Evolutionary conservation across 2,797 vertebrate genomes (phyloP), one percentile per base, ranked within the genome.

Genomic region (Pseudochromis fuscus): DNA sequence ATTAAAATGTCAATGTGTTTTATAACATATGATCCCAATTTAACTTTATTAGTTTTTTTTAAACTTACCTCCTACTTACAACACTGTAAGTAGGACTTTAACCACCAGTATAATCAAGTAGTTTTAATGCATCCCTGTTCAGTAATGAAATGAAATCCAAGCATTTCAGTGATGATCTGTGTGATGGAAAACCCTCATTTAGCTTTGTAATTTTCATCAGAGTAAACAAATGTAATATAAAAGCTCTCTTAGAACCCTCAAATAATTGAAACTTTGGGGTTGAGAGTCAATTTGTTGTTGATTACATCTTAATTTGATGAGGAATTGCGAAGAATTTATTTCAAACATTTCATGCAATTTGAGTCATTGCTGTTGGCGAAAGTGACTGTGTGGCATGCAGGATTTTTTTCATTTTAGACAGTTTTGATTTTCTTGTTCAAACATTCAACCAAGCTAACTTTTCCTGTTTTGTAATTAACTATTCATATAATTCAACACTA

Each of bases 221-320:
- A 74, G 82, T 63, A 42, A 40, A 67, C n/a, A n/a, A n/a, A n/a
- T n/a, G n/a, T n/a, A n/a, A n/a, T n/a, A 48, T 27, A 13, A 71
- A 77, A 65, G 13, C 18, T 37, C 13, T 8, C 38, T 44, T 1
- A 9, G 30, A 31, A 19, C 18, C 42, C 21, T 30, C 1, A 1
- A 28, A 52, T 51, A 49, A 68, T 30, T 64, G 11, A 67, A 67
- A 44, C 38, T 67, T 1, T 0, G 8, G 5, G 24, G 18, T 16
- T 15, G 25, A 72, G 27, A 40, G 28, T 35, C 0, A 2, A 11
- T 64, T 59, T 23, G 24, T 53, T n/a, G n/a, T n/a, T n/a, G n/a
- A n/a, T n/a, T n/a, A n/a, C n/a, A n/a, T n/a, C n/a, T n/a, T n/a
- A n/a, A n/a, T n/a, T 65, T 53, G 18, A 59, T 28, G 37, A 62